Evolutionary conservation across 2,888 invertebrate genomes (phyloP).

Genomic region (Ommatoiulus sabulosus): DNA sequence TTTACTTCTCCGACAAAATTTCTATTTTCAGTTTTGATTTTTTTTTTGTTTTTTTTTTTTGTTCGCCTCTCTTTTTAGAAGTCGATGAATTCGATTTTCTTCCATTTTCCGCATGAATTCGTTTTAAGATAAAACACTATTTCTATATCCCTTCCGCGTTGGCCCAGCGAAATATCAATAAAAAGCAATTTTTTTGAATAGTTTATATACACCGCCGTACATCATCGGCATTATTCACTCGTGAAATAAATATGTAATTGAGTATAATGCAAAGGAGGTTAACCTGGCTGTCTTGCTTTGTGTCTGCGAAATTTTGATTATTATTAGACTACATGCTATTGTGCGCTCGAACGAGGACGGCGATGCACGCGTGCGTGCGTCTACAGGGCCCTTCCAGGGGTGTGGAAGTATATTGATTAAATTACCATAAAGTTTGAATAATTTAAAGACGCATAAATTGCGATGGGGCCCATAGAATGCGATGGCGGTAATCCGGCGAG

Average conservation of each 20-base stretch:
- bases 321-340: constrained; percentile 32
- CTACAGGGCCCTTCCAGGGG: neutral
- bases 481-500: neutral
- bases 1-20: neutral
- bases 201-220: constrained; percentile 45
- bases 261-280: constrained; percentile 45
- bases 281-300: constrained; percentile 48
- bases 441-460: constrained; percentile 39
- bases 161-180: constrained; percentile 47
- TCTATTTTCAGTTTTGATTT: constrained; percentile 37
- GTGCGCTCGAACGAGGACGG: constrained; percentile 25
- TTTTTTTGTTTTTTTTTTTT: neutral
- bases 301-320: constrained; percentile 44
- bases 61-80: neutral
- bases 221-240: constrained; percentile 50
- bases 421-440: constrained; percentile 51
- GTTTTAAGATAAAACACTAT: constrained; percentile 50
- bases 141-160: constrained; percentile 29
- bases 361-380: neutral
- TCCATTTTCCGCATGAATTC: constrained; percentile 51
- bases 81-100: constrained; percentile 50
- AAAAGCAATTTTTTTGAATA: constrained; percentile 50
- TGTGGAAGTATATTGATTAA: constrained; percentile 48
- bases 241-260: constrained; percentile 53
- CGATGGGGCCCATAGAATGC: neutral